A percentile compares a stretch with the other conserved stretches of the same genome.
Evolutionary conservation across 2,888 invertebrate genomes (phyloP).

Genomic region (Lasioglossum lativentre): DNA sequence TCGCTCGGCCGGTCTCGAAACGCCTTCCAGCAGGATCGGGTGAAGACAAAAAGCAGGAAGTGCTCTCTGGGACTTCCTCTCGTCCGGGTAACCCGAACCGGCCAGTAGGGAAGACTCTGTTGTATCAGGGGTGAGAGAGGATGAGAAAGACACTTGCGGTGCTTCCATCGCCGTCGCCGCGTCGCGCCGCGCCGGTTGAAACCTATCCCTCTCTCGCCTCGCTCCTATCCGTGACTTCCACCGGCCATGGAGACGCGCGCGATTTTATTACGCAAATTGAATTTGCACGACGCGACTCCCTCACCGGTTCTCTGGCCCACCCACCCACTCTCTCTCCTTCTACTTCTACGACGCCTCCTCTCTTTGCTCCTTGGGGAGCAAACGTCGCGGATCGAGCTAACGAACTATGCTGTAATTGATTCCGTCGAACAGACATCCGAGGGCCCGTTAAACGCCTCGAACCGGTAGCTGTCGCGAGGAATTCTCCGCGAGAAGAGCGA

Average conservation of each 20-base stretch:
- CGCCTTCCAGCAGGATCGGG: constrained; percentile 68
- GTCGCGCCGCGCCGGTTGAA: constrained; percentile 39
- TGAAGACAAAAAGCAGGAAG: constrained; percentile 80
- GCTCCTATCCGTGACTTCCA: constrained; percentile 40
- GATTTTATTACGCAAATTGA: constrained; percentile 76
- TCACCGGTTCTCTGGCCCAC: background rate
- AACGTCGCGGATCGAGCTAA: constrained; percentile 52
- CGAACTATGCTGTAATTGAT: constrained; percentile 67
- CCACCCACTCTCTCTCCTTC: background rate
- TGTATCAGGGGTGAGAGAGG: constrained; percentile 34
- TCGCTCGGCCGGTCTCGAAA: constrained; percentile 3
- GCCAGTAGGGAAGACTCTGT: constrained; percentile 24
- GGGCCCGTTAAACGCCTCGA: constrained; percentile 42
- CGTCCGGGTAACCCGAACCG: constrained; percentile 71
- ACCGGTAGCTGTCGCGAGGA: constrained; percentile 12
- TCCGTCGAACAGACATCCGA: constrained; percentile 42
- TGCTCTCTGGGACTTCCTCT: constrained; percentile 69
- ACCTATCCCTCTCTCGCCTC: constrained; percentile 37
- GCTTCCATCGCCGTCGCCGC: constrained; percentile 57
- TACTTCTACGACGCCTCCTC: background rate
- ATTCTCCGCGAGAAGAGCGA: background rate
- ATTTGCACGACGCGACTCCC: constrained; percentile 54
- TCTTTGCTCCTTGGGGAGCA: constrained; percentile 45
- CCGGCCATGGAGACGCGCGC: constrained; percentile 40
- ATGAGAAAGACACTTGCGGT: constrained; percentile 42